Evolutionary conservation across 2,888 invertebrate species (phyloP).

Genomic region (Apamea monoglypha): DNA sequence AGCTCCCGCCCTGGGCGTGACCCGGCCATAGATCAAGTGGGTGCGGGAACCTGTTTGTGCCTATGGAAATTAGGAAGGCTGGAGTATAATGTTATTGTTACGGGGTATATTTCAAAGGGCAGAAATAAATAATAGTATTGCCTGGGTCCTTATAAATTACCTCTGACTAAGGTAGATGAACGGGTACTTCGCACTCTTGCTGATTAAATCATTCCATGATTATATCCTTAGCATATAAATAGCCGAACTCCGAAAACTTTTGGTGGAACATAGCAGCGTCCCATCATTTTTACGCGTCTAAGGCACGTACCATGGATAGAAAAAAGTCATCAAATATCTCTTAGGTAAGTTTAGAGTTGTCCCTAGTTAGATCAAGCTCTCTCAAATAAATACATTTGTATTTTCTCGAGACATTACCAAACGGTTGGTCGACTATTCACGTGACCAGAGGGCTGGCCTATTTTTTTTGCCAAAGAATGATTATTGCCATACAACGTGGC

Average conservation of each 20-base stretch:
- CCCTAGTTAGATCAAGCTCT: too few species aligned
- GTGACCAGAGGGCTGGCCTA: too few species aligned
- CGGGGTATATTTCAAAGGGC: neutral
- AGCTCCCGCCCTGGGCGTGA: conserved; percentile 77
- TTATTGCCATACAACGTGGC: too few species aligned
- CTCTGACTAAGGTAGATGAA: too few species aligned
- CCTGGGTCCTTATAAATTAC: neutral
- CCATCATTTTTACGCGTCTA: neutral
- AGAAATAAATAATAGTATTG: neutral
- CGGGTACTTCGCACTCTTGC: neutral
- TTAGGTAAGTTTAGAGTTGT: too few species aligned
- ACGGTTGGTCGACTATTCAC: too few species aligned
- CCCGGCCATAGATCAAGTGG: conserved; percentile 73
- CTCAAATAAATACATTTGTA: too few species aligned
- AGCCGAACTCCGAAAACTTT: neutral
- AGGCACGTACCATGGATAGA: neutral
- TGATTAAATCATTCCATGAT: neutral
- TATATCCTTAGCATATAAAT: too few species aligned
- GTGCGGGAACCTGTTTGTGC: conserved; percentile 55
- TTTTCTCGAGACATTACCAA: too few species aligned
- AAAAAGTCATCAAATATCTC: neutral
- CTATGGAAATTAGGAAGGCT: conserved; percentile 58
- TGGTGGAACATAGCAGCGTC: too few species aligned
- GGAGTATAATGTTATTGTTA: conserved; percentile 33
- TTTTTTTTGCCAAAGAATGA: too few species aligned